Conservation (phyloP, 2,888 invertebrate genomes). For the Myathropa florea region DNA sequence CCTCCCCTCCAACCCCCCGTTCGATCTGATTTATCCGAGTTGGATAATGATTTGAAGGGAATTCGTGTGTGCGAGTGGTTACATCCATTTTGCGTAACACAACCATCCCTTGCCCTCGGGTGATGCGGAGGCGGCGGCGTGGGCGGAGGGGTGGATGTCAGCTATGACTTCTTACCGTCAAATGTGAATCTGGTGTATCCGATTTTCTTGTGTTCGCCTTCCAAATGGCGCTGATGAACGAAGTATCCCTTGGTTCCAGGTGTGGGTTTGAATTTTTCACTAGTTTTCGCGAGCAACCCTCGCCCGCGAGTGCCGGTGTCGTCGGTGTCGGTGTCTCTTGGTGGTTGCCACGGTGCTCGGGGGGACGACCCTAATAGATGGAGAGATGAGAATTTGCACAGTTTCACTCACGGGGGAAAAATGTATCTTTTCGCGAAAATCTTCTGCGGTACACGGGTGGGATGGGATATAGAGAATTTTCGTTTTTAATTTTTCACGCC, state of each 20-base stretch:
- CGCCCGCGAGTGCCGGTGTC: neutral
- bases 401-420: neutral
- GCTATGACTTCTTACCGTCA: slow-evolving; percentile 29
- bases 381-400: neutral
- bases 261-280: neutral
- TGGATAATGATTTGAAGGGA: slow-evolving; percentile 30
- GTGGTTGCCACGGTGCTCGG: neutral
- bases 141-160: neutral
- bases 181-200: slow-evolving; percentile 6
- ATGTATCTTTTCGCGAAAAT: slow-evolving; percentile 11
- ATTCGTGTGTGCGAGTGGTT: neutral
- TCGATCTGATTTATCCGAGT: slow-evolving; percentile 35
- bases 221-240: neutral
- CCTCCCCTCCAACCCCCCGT: slow-evolving; percentile 5
- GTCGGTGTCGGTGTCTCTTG: neutral
- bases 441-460: neutral
- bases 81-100: slow-evolving; percentile 49
- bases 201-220: neutral
- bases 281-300: slow-evolving; percentile 9
- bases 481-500: neutral
- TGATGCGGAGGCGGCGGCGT: too few relatives aligned
- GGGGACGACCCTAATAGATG: neutral
- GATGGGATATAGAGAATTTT: neutral
- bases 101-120: neutral
- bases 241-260: neutral